phyloP scores from a whole-genome alignment of 2,797 vertebrate genomes.

The Gymnothorax javanicus region DNA sequence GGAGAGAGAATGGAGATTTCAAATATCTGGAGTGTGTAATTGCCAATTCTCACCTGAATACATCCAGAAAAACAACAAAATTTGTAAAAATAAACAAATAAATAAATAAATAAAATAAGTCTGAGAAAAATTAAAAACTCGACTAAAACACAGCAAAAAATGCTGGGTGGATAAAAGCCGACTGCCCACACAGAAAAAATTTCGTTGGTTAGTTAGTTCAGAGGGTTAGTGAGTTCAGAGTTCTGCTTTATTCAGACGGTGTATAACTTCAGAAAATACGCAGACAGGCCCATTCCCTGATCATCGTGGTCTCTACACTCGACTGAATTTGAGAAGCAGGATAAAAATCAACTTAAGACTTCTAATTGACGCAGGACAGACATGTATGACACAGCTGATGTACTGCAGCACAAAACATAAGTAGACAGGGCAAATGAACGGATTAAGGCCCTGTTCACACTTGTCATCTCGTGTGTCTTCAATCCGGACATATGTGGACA shows the following conservation, averaged over 20 bases:
- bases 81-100: too few relatives aligned
- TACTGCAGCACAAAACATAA: background rate
- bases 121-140: too few relatives aligned
- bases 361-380: background rate
- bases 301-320: background rate
- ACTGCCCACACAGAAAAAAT: background rate
- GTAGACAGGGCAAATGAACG: too few relatives aligned
- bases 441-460: too few relatives aligned
- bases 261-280: background rate
- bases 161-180: background rate
- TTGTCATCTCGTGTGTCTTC: too few relatives aligned
- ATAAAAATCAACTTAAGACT: background rate
- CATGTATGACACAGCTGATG: background rate
- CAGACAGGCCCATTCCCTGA: background rate
- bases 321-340: background rate
- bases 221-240: background rate
- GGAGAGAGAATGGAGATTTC: background rate
- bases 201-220: background rate
- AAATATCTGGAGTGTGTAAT: background rate
- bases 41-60: background rate
- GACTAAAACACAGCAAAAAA: background rate
- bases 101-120: too few relatives aligned
- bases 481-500: too few relatives aligned
- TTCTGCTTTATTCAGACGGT: background rate
- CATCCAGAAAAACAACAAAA: constrained; percentile 1